Evolutionary conservation across 2,797 vertebrate genomes (phyloP), one percentile per base, ranked within the genome.

Genomic region (Sebastes taczanowskii): DNA sequence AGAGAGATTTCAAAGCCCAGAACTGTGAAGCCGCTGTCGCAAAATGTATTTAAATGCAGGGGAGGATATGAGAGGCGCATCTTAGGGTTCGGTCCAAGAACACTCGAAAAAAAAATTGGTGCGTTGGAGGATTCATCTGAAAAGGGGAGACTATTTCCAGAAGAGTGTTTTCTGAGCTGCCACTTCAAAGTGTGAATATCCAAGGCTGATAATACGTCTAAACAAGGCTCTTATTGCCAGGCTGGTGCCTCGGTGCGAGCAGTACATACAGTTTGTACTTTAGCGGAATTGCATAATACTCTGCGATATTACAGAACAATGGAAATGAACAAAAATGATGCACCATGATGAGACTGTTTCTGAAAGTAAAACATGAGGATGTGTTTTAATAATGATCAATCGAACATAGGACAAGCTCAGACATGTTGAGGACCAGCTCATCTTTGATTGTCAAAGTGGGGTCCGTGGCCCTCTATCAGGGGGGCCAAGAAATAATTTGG

Each of bases 121-220:
- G 90, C 83, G 84, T 88, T 86, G 90, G 92, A 92, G 91, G 89
- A 89, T 75, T 88, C 85, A 71, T 91, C 78, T 84, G 78, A 90
- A 91, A 89, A 78, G 59, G 68, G 77, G 81, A 79, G 87, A 86
- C 89, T 91, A 90, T 92, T 92, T 92, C 78, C 82, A 91, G 88
- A 84, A 14, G 66, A 88, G 80, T 67, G 69, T 80, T 90, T 90
- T 89, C 76, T 86, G 75, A 84, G 86, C 85, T 81, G 78, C 91
- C 84, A 82, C 88, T 89, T 91, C 77, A 86, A 88, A 90, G 87
- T 91, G 89, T 86, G 87, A 94, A 91, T 89, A 82, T 84, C 81
- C 69, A 62, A 83, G 77, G 89, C 65, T 83, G 87, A 88, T 89
- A 85, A 87, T 86, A 78, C 25, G 13, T 77, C 64, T 68, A 83